Conservation (phyloP, 2,888 invertebrate species). For the Leptinotarsa peninsularis region DNA sequence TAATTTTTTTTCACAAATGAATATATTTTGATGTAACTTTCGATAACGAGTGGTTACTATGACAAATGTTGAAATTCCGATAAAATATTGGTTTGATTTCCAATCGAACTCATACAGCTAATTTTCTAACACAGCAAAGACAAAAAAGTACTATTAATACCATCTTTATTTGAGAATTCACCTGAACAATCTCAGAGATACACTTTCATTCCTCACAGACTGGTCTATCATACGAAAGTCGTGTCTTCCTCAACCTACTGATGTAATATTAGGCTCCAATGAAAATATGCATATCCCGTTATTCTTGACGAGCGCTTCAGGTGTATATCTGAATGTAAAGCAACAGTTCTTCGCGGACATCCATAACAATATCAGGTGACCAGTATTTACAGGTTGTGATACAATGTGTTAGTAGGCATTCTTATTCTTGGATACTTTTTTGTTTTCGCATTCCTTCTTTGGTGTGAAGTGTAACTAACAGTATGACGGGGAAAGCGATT, state of each 20-base stretch:
- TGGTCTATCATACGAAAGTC: conserved; percentile 24
- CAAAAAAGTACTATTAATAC: too few species aligned
- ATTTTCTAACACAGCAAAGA: too few species aligned
- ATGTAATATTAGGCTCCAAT: conserved; percentile 45
- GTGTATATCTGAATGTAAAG: conserved; percentile 35
- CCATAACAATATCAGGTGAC: conserved; percentile 33
- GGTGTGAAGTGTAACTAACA: background rate
- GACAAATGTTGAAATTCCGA: too few species aligned
- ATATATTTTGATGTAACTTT: too few species aligned
- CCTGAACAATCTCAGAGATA: background rate
- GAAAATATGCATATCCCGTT: conserved; percentile 58
- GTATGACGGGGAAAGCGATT: conserved; percentile 27
- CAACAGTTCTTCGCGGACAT: conserved; percentile 55
- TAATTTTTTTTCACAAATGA: too few species aligned
- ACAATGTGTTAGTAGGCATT: conserved; percentile 8
- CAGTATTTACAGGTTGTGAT: conserved; percentile 23
- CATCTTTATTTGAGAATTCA: too few species aligned
- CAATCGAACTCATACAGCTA: too few species aligned
- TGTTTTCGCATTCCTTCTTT: background rate
- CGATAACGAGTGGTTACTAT: too few species aligned
- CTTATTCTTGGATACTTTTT: conserved; percentile 10
- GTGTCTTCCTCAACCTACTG: conserved; percentile 41
- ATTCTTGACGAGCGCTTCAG: conserved; percentile 53
- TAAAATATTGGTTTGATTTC: too few species aligned
- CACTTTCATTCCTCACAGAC: background rate